Evolutionary conservation across 2,888 invertebrate genomes (phyloP), one percentile per base, ranked within the genome.

Genomic region (Phragmatobia fuliginosa): DNA sequence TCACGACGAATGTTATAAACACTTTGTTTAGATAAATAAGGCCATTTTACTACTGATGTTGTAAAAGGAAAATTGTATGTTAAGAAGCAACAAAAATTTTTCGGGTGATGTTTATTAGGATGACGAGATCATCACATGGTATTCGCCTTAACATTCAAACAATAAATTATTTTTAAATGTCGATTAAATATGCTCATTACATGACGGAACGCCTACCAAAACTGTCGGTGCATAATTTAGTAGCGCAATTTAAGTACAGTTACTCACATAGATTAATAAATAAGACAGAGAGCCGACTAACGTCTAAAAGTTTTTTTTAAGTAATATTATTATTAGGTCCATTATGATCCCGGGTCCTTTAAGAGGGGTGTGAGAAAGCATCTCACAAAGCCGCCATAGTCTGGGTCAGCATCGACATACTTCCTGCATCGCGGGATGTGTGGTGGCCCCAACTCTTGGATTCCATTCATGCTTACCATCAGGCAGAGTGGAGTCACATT

Each of bases 201-300:
- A 87, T 85, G 85, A 86, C 78, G 91, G 87, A 88, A 89, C 91
- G 90, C 90, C 91, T 90, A 83, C 91, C 89, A 81, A 91, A 92
- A 91, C 86, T 90, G 90, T 90, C 90, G 88, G 88, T 90, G 91
- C 88, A 92, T 93, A 91, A 88, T 90, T 92, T 91, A 92, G 88
- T 91, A 87, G 85, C 87, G 78, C 85, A 81, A 83, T 85, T 87
- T 82, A 85, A 83, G 85, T 89, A 91, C 92, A 90, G 91, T 91
- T 92, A 92, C 71, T 61, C 63, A 52, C 85, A 85, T 69, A 87
- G 85, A 87, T 62, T 74, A 82, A 62, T 38, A 49, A 78, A 72
- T 73, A 52, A 70, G 61, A 52, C 75, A 75, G 82, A 81, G 16
- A 59, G 21, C 58, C 32, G 32, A 71, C 25, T 2, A 21, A n/a